Percentiles rank a stretch among this genome's conserved stretches.
These are phyloP conservation scores for Dasyornis broadbenti DNA, from an alignment of 2,113 vertebrate species.

Conservation along the genomic window DNA sequence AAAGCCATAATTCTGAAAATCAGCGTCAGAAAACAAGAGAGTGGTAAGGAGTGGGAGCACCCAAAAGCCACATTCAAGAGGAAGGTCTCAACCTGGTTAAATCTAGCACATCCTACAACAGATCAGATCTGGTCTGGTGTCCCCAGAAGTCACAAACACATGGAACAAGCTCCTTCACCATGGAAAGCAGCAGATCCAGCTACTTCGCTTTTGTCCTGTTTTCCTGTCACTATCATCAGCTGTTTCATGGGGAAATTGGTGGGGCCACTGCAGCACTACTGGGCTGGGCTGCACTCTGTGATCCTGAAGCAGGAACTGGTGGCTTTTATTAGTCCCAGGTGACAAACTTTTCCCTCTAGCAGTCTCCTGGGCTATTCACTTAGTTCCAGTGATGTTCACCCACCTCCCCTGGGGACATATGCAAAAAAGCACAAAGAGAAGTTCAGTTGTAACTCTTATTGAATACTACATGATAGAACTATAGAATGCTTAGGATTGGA, in stretches of 20 bases:
- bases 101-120: neutral
- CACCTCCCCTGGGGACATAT: neutral
- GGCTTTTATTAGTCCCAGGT: neutral
- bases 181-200: neutral
- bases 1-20: neutral
- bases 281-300: neutral
- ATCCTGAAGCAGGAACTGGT: neutral
- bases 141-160: neutral
- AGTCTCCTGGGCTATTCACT: neutral
- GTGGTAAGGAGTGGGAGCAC: neutral
- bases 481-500: neutral
- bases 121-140: neutral
- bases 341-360: neutral
- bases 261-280: rapidly evolving
- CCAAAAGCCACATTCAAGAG: neutral
- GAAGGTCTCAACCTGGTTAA: neutral
- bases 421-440: neutral
- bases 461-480: neutral
- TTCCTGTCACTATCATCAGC: neutral
- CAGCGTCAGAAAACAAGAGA: neutral
- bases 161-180: neutral
- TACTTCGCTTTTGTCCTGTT: neutral
- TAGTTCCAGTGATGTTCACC: neutral
- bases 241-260: neutral
- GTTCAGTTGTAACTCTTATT: neutral